Evolutionary conservation across 2,797 vertebrate genomes (phyloP).

Genomic region (Babyrousa celebensis): DNA sequence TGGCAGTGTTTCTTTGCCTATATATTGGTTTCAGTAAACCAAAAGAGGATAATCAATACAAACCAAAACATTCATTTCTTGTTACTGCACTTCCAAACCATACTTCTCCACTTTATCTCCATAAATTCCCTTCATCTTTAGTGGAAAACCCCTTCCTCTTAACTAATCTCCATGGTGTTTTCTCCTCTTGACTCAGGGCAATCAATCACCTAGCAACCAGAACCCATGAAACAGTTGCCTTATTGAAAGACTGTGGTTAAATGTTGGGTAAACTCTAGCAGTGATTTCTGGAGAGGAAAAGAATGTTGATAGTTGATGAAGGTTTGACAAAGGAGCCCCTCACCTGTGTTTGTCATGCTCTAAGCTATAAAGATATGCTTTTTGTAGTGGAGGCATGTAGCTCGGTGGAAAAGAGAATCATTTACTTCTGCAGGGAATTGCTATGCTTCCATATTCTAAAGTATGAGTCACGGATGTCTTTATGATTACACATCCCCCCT

Average conservation of each 20-base stretch:
- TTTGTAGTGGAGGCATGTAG: constrained; percentile 37
- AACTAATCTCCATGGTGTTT: constrained; percentile 50
- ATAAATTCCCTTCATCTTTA: constrained; percentile 71
- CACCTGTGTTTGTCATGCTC: constrained; percentile 76
- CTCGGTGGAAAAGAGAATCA: constrained; percentile 71
- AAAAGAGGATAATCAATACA: constrained; percentile 31
- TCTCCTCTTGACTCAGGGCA: constrained; percentile 60
- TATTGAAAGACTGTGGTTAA: constrained; percentile 78
- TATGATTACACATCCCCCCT: constrained; percentile 89
- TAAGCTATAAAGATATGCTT: constrained; percentile 83
- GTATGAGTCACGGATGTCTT: constrained; percentile 91
- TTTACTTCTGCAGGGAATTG: constrained; percentile 82
- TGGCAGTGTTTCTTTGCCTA: constrained; percentile 51
- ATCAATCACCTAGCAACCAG: constrained; percentile 70
- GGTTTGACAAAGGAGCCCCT: constrained; percentile 84
- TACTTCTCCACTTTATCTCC: constrained; percentile 48
- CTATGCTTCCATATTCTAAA: constrained; percentile 88
- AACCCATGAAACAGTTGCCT: constrained; percentile 78
- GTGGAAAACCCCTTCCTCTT: constrained; percentile 70
- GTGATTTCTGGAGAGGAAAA: constrained; percentile 83
- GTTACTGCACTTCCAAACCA: constrained; percentile 31
- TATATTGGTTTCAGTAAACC: constrained; percentile 54
- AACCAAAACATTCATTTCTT: constrained; percentile 66
- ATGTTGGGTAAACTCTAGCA: constrained; percentile 80
- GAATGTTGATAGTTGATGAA: constrained; percentile 85